These are phyloP conservation scores for Ceryle rudis DNA, from an alignment of 2,797 vertebrate genomes.

Conservation along the genomic window DNA sequence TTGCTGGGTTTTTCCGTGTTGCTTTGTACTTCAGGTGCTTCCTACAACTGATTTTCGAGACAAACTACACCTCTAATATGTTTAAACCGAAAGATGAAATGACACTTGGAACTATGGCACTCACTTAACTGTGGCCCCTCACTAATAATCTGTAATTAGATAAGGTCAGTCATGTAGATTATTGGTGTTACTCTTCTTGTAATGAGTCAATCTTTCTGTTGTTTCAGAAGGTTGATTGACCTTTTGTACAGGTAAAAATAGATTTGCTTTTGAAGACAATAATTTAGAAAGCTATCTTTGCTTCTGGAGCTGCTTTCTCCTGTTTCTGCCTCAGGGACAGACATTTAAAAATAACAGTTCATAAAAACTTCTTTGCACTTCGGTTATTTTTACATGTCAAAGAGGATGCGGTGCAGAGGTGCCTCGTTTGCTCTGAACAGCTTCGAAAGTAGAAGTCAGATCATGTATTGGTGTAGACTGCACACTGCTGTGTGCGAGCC, in stretches of 20 bases:
- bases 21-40: background rate
- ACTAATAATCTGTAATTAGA: background rate
- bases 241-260: background rate
- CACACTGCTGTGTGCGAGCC: background rate
- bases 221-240: background rate
- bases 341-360: background rate
- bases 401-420: background rate
- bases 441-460: background rate
- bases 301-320: background rate
- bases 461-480: background rate
- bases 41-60: background rate
- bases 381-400: background rate
- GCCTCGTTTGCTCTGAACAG: background rate
- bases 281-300: background rate
- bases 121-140: background rate
- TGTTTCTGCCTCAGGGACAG: background rate
- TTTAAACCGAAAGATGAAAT: background rate
- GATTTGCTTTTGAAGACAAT: background rate
- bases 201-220: background rate
- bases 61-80: background rate
- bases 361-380: background rate
- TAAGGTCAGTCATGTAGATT: background rate
- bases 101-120: background rate
- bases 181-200: background rate
- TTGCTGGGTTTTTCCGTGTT: background rate